Conservation (phyloP, 2,113 vertebrate species). For the Catharus minimus region DNA sequence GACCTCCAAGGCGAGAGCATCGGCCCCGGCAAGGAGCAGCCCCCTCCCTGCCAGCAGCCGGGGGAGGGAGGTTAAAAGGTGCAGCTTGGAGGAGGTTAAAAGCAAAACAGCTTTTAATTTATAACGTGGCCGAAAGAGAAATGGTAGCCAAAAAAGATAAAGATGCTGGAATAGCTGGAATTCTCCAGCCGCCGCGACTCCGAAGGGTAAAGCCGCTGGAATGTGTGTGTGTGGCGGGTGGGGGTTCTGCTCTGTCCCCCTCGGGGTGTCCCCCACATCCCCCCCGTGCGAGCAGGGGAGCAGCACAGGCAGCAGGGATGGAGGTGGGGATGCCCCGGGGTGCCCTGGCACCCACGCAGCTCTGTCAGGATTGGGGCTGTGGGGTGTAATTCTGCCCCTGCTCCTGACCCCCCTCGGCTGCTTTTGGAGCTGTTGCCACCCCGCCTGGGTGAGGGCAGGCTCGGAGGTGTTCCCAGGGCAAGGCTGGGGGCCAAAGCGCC, state of each 20-base stretch:
- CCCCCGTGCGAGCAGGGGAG: background rate
- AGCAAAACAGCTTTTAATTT: constrained; percentile 59
- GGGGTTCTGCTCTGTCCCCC: background rate
- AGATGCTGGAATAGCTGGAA: constrained; percentile 65
- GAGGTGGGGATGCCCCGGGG: fast-evolving
- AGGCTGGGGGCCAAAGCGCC: background rate
- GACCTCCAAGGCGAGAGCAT: constrained; percentile 30
- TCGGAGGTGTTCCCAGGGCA: background rate
- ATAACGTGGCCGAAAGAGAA: constrained; percentile 50
- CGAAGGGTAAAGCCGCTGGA: constrained; percentile 49
- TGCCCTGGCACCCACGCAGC: fast-evolving
- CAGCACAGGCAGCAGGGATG: background rate
- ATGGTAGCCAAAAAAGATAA: constrained; percentile 58
- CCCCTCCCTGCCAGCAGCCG: constrained; percentile 8
- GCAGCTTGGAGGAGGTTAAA: constrained; percentile 49
- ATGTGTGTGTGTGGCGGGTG: background rate
- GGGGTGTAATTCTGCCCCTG: background rate
- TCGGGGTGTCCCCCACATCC: background rate
- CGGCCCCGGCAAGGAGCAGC: background rate
- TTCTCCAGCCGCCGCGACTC: constrained; percentile 59
- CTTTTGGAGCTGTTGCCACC: background rate
- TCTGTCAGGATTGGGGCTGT: fast-evolving
- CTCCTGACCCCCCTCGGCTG: fast-evolving
- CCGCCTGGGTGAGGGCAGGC: background rate
- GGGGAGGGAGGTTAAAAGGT: constrained; percentile 44